Evolutionary conservation across 1,140 invertebrate species (phyloP).

Genomic region (Phymastichus coffea): DNA sequence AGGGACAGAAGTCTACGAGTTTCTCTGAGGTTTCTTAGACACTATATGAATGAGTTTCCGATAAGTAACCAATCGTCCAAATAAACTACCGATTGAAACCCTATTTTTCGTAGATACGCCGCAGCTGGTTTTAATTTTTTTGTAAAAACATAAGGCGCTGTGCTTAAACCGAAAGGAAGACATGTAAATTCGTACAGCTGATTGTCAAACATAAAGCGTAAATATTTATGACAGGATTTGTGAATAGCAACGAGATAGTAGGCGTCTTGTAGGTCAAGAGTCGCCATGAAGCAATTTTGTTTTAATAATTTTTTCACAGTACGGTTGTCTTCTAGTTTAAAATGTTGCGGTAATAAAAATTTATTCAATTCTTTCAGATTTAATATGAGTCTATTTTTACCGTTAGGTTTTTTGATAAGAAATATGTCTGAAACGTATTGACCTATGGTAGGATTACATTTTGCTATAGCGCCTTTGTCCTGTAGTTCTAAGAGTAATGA

Average conservation of each 20-base stretch:
- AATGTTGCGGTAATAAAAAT: conserved; percentile 33
- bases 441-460: background rate
- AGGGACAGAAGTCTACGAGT: background rate
- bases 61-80: conserved; percentile 6
- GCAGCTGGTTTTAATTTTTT: conserved; percentile 35
- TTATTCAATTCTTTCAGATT: conserved; percentile 37
- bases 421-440: conserved; percentile 29
- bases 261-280: conserved; percentile 12
- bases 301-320: conserved; percentile 8
- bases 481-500: background rate
- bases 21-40: background rate
- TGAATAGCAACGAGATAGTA: conserved; percentile 11
- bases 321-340: conserved; percentile 36
- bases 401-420: conserved; percentile 29
- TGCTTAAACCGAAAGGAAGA: conserved; percentile 30
- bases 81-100: conserved; percentile 3
- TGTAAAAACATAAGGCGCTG: conserved; percentile 32
- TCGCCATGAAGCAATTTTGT: conserved; percentile 13
- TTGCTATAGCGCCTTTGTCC: background rate
- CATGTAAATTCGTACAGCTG: background rate
- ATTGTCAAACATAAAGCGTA: conserved; percentile 15
- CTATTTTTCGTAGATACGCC: conserved; percentile 4
- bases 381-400: conserved; percentile 33
- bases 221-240: background rate
- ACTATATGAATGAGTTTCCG: background rate